Base-by-base conservation (phyloP, 2,113 vertebrate genomes). In the Callipepla californica region DNA sequence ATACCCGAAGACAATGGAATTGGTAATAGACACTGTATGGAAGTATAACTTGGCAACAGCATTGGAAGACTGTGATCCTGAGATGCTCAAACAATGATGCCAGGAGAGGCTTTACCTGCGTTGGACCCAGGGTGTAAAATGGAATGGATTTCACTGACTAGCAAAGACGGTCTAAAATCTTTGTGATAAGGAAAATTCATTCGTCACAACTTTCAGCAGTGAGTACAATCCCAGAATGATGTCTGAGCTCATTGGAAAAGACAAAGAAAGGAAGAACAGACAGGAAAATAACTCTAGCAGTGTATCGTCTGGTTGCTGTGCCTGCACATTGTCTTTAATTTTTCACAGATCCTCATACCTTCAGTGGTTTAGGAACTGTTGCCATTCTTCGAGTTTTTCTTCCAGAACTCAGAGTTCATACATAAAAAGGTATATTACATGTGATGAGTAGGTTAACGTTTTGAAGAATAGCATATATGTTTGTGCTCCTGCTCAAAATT, bases 271-370 rank as follows among this genome's bases (percentile, higher is more conserved):
- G n/a, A 57, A 62, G 26, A 90, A 5, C 13, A 76, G 38, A 28
- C 26, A 62, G 6, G 28, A 5, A 9, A 18, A 15, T 50, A 66
- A 50, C 6, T 48, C 13, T 47, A 15, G 13, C 21, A 44, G 5
- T 28, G 8, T 13, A 19, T 58, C 4, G 48, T 42, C 45, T 58
- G n/a, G 11, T 53, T 44, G 13, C 2, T 0, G 1, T 13, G 15
- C 13, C 19, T 44, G 36, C 11, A 17, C 2, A 2, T 26, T 63
- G 28, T 8, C 21, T 32, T 7, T 53, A 53, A 74, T 6, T 11
- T 65, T 36, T 0, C 4, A 5, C 8, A 80, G 15, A 20, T 65
- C 14, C 21, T 7, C 17, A 61, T 4, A 62, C 3, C 10, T 22
- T 57, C 40, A 48, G 3, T 8, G 23, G 12, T 51, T 58, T 90